A percentile compares a stretch with the other conserved stretches of the same genome.
phyloP scores from a whole-genome alignment of 1,140 invertebrate species.

The Dolichoris vasculosae region DNA sequence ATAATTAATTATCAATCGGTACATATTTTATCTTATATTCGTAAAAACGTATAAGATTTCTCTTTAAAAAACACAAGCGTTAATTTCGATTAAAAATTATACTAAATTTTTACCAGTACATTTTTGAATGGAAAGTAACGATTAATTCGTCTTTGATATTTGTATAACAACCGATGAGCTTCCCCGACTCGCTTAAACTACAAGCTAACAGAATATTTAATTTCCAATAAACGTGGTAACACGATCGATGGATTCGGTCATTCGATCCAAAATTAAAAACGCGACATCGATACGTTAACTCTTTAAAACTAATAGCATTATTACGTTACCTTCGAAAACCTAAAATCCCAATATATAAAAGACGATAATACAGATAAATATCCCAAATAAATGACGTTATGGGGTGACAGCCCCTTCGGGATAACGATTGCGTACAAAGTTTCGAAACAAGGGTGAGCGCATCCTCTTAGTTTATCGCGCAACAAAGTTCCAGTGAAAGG shows the following conservation, averaged over 20 bases:
- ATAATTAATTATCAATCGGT: too few species aligned
- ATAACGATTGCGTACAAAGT: neutral
- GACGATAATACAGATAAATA: constrained; percentile 34
- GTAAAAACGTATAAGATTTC: too few species aligned
- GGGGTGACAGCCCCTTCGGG: constrained; percentile 51
- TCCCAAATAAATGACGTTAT: constrained; percentile 45
- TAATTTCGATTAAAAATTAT: too few species aligned
- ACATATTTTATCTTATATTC: too few species aligned
- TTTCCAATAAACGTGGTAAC: neutral
- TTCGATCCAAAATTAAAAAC: neutral
- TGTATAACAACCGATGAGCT: too few species aligned
- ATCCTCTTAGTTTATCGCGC: neutral
- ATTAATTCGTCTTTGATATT: too few species aligned
- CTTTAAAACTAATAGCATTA: neutral
- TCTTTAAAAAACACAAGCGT: too few species aligned
- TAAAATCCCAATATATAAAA: neutral
- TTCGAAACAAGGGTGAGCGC: constrained; percentile 8
- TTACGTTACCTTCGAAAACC: neutral
- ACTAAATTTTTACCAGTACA: too few species aligned
- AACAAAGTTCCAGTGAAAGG: constrained; percentile 43
- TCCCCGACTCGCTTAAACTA: too few species aligned
- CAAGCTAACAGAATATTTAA: too few species aligned
- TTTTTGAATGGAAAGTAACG: too few species aligned
- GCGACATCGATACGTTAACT: neutral
- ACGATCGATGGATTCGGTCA: neutral